phyloP scores from a whole-genome alignment of 2,888 invertebrate genomes.

The Pachymerium ferrugineum region DNA sequence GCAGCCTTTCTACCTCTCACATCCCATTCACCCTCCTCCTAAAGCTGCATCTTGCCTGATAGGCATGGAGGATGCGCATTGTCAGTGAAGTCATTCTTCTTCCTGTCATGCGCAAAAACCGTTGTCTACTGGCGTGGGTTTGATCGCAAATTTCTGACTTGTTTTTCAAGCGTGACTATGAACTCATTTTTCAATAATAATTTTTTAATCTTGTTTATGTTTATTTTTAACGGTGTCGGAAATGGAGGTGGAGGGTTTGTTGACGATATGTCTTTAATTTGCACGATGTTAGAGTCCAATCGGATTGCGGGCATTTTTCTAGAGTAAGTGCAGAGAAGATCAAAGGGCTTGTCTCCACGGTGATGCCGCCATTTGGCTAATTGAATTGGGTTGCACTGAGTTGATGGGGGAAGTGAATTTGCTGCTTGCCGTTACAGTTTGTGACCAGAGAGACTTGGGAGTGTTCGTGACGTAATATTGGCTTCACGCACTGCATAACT shows the following conservation, averaged over 20 bases:
- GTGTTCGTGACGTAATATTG: background rate
- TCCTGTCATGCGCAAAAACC: too few relatives aligned
- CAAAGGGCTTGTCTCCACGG: conserved; percentile 18
- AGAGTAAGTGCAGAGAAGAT: conserved; percentile 15
- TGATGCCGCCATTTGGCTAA: conserved; percentile 21
- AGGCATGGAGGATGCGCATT: too few relatives aligned
- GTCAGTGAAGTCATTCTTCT: too few relatives aligned
- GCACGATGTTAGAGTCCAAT: background rate
- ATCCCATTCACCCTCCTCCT: too few relatives aligned
- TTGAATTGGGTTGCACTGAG: conserved; percentile 5
- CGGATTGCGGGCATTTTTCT: conserved; percentile 5
- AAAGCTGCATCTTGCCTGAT: too few relatives aligned
- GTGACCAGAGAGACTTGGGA: conserved; percentile 7
- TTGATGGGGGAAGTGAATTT: conserved; percentile 21
- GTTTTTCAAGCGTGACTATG: background rate
- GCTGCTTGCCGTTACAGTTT: conserved; percentile 11
- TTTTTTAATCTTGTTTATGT: background rate
- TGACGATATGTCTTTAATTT: conserved; percentile 10
- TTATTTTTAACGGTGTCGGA: background rate
- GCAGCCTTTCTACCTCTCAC: too few relatives aligned
- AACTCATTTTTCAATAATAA: background rate
- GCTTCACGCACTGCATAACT: conserved; percentile 13
- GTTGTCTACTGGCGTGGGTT: background rate
- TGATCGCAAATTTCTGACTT: background rate
- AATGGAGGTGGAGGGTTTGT: background rate